A percentile compares a stretch with the other conserved stretches of the same genome.
Conservation (phyloP, 2,113 vertebrate species). For the Mustela lutreola region DNA sequence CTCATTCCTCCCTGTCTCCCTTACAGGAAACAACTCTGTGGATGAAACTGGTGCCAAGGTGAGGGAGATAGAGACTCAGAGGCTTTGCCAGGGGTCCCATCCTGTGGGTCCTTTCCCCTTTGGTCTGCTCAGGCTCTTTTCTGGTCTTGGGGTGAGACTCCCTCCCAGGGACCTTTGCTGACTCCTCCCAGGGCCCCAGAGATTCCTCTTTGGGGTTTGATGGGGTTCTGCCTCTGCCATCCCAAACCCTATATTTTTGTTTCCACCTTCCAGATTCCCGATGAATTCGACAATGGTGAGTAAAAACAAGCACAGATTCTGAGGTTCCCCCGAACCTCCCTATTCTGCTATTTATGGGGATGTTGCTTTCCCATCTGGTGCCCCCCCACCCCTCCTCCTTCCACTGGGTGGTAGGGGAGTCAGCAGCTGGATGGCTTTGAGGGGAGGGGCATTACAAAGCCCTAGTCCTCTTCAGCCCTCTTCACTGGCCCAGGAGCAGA, state of each 20-base stretch:
- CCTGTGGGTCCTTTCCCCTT: background rate
- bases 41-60: conserved; percentile 94
- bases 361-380: background rate
- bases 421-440: conserved; percentile 58
- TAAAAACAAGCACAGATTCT: conserved; percentile 56
- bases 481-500: conserved; percentile 71
- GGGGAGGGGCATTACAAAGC: conserved; percentile 52
- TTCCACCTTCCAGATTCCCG: conserved; percentile 90
- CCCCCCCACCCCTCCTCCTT: background rate
- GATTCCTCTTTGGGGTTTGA: background rate
- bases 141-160: background rate
- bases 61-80: conserved; percentile 47
- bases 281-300: conserved; percentile 96
- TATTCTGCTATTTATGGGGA: background rate
- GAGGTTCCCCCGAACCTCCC: background rate
- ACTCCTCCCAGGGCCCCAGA: background rate
- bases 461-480: background rate
- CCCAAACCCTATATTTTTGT: conserved; percentile 53
- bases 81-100: background rate
- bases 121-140: background rate
- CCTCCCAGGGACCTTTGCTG: background rate
- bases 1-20: conserved; percentile 41
- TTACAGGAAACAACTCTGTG: conserved; percentile 92
- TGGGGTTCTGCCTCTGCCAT: background rate
- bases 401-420: background rate